phyloP scores from a whole-genome alignment of 2,888 invertebrate genomes.

The Tipula unca region DNA sequence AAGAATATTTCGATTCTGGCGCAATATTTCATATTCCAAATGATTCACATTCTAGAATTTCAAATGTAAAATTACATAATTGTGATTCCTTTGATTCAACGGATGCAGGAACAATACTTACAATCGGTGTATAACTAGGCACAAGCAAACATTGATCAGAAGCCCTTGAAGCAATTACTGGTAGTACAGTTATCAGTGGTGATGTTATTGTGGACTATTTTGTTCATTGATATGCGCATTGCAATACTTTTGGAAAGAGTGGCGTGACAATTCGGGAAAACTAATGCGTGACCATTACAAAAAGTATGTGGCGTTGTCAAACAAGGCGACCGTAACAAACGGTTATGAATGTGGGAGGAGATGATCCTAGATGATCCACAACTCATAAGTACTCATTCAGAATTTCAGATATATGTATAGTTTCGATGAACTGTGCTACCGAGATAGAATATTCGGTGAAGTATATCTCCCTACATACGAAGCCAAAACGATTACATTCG shows the following conservation, averaged over 20 bases:
- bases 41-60: constrained; percentile 55
- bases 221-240: constrained; percentile 38
- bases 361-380: too few species aligned
- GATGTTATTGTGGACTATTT: constrained; percentile 52
- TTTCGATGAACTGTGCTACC: too few species aligned
- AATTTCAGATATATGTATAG: too few species aligned
- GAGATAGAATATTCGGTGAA: too few species aligned
- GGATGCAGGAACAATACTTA: constrained; percentile 65
- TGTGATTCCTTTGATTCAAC: constrained; percentile 78
- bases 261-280: constrained; percentile 46
- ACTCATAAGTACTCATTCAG: too few species aligned
- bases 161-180: constrained; percentile 53
- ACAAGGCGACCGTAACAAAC: constrained; percentile 44
- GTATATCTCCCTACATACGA: too few species aligned
- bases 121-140: constrained; percentile 44
- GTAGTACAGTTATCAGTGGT: constrained; percentile 50
- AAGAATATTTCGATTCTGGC: constrained; percentile 43
- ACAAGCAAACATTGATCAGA: constrained; percentile 50
- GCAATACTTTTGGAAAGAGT: constrained; percentile 42
- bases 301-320: constrained; percentile 45
- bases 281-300: constrained; percentile 42
- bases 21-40: constrained; percentile 53
- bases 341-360: too few species aligned
- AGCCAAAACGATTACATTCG: too few species aligned
- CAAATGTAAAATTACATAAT: constrained; percentile 60